Evolutionary conservation across 1,140 invertebrate genomes (phyloP).

Genomic region (Drosophila virilis): DNA sequence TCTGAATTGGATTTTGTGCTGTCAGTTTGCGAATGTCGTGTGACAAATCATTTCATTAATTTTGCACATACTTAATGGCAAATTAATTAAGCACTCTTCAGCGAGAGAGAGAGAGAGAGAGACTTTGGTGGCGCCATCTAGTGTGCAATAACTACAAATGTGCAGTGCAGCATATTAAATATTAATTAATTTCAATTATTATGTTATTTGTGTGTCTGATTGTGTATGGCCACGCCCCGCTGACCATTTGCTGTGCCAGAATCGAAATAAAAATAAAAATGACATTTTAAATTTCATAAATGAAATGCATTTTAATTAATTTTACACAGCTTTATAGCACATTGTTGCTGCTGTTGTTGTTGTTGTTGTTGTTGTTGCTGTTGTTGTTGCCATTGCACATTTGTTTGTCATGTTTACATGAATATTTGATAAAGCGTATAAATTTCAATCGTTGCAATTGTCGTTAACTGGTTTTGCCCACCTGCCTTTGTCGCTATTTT

Average conservation of each 20-base stretch:
- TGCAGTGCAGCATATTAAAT: slow-evolving; percentile 64
- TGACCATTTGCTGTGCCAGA: slow-evolving; percentile 9
- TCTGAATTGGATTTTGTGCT: slow-evolving; percentile 36
- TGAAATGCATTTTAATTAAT: slow-evolving; percentile 81
- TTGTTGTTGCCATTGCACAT: slow-evolving; percentile 24
- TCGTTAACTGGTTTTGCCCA: slow-evolving; percentile 19
- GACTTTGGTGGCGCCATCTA: slow-evolving; percentile 25
- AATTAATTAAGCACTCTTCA: slow-evolving; percentile 64
- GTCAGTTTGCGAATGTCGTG: slow-evolving; percentile 42
- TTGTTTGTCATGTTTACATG: slow-evolving; percentile 78
- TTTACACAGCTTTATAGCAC: slow-evolving; percentile 39
- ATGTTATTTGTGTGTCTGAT: slow-evolving; percentile 49
- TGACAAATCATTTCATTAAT: slow-evolving; percentile 77
- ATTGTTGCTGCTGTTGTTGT: slow-evolving; percentile 7
- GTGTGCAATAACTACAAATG: slow-evolving; percentile 17
- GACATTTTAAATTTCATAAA: slow-evolving; percentile 71
- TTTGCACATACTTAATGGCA: slow-evolving; percentile 76
- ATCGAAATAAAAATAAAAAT: slow-evolving; percentile 25
- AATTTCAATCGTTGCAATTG: slow-evolving; percentile 64
- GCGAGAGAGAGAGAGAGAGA: slow-evolving; percentile 13
- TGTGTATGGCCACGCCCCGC: slow-evolving; percentile 21
- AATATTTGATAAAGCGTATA: slow-evolving; percentile 79
- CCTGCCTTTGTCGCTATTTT: slow-evolving; percentile 39
- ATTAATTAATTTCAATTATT: slow-evolving; percentile 80
- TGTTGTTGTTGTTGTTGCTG: slow-evolving; percentile 10